phyloP scores from a whole-genome alignment of 2,797 vertebrate species.

The Melanotaenia nigrans region DNA sequence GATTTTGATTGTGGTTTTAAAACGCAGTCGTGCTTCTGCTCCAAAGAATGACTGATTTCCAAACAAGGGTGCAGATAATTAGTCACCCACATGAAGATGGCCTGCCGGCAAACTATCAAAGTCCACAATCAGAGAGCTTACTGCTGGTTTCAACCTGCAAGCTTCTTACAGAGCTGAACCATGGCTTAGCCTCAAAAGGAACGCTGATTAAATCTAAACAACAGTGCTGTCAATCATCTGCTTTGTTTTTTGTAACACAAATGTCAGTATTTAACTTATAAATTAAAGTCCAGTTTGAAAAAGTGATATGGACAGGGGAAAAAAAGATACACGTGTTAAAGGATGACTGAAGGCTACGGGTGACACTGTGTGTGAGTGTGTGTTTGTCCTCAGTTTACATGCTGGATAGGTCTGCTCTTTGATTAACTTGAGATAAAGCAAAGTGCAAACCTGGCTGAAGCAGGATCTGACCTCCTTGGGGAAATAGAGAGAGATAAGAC shows the following conservation, averaged over 20 bases:
- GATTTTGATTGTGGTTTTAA: constrained; percentile 72
- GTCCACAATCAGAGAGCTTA: constrained; percentile 63
- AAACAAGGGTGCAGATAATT: constrained; percentile 68
- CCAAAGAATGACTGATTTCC: constrained; percentile 63
- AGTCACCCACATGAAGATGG: constrained; percentile 51
- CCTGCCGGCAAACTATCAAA: constrained; percentile 36
- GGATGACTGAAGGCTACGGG: background rate
- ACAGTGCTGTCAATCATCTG: constrained; percentile 29
- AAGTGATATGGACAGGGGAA: constrained; percentile 49
- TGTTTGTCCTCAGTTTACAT: constrained; percentile 51
- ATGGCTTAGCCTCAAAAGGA: constrained; percentile 55
- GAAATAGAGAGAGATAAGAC: constrained; percentile 35
- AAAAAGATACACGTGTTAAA: constrained; percentile 29
- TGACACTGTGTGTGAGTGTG: constrained; percentile 32
- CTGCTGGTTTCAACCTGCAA: constrained; percentile 58
- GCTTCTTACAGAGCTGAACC: constrained; percentile 61
- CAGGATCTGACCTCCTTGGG: constrained; percentile 36
- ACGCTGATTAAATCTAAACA: constrained; percentile 61
- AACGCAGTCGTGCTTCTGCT: constrained; percentile 47
- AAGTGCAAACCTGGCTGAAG: constrained; percentile 38
- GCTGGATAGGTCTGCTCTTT: constrained; percentile 35
- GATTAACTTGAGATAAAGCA: constrained; percentile 66
- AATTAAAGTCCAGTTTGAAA: constrained; percentile 11
- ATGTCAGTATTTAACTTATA: constrained; percentile 32
- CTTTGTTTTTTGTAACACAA: constrained; percentile 33